Evolutionary conservation across 2,797 vertebrate species (phyloP).

Genomic region (Chaunax sp.): DNA sequence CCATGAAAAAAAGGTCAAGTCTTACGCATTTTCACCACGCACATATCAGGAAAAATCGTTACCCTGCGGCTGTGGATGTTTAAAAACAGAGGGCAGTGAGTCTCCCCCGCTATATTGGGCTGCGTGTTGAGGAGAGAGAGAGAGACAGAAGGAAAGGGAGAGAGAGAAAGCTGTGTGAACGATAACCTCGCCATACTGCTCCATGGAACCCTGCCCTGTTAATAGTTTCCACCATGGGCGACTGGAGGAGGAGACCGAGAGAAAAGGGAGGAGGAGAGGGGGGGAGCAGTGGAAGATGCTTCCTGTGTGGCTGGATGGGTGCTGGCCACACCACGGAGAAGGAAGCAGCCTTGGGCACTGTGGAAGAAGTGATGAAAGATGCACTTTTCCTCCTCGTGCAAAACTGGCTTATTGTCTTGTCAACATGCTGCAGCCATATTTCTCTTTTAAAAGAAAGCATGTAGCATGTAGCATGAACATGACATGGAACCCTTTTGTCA

Average conservation of each 20-base stretch:
- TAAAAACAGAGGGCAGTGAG: slow-evolving; percentile 75
- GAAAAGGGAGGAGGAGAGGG: slow-evolving; percentile 43
- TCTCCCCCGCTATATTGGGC: slow-evolving; percentile 77
- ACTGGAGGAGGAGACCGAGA: slow-evolving; percentile 64
- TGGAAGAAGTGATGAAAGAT: slow-evolving; percentile 75
- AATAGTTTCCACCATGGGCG: slow-evolving; percentile 83
- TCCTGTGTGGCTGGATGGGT: slow-evolving; percentile 80
- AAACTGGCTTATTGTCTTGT: slow-evolving; percentile 62
- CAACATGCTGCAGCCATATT: slow-evolving; percentile 34
- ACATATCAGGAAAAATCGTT: slow-evolving; percentile 85
- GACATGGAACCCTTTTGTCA: no score
- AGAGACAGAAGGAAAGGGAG: slow-evolving; percentile 31
- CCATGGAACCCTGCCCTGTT: slow-evolving; percentile 76
- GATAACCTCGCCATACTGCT: slow-evolving; percentile 77
- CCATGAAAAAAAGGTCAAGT: slow-evolving; percentile 76
- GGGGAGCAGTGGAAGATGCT: slow-evolving; percentile 71
- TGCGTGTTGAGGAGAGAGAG: slow-evolving; percentile 67
- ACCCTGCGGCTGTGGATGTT: slow-evolving; percentile 77
- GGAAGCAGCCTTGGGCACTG: slow-evolving; percentile 67
- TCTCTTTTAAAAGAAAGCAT: neutral
- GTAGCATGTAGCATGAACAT: no score
- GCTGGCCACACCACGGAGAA: slow-evolving; percentile 58
- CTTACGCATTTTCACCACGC: slow-evolving; percentile 79
- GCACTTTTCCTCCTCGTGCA: slow-evolving; percentile 51
- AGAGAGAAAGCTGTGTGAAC: slow-evolving; percentile 68